These are phyloP conservation scores for Eristalis arbustorum DNA, from an alignment of 2,888 invertebrate genomes.

Conservation along the genomic window DNA sequence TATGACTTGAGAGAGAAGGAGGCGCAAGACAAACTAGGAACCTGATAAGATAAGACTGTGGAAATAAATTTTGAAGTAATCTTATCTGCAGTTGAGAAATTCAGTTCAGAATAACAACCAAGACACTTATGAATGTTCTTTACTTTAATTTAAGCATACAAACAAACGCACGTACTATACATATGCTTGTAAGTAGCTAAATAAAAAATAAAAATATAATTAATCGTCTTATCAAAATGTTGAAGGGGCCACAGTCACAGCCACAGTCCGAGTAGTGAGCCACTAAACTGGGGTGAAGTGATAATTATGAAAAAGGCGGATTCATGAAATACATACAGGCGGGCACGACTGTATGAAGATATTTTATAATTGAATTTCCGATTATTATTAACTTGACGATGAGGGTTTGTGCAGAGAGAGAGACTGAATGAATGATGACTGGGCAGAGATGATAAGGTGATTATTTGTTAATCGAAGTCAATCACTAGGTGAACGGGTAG, in stretches of 20 bases:
- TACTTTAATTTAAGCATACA: constrained; percentile 14
- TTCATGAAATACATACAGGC: background rate
- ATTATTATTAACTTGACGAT: background rate
- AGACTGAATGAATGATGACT: background rate
- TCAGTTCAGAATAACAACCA: constrained; percentile 61
- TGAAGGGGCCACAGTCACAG: background rate
- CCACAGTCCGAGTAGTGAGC: too few relatives aligned
- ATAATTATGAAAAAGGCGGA: background rate
- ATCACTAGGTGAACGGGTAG: background rate
- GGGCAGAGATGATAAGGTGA: background rate
- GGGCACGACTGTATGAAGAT: background rate
- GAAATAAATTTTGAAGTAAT: constrained; percentile 48
- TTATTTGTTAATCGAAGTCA: background rate
- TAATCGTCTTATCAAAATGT: background rate
- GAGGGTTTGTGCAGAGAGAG: background rate
- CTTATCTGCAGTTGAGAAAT: constrained; percentile 50
- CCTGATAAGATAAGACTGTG: constrained; percentile 49
- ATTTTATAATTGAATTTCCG: background rate
- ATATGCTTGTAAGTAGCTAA: background rate
- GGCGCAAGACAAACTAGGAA: constrained; percentile 9
- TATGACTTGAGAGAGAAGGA: background rate
- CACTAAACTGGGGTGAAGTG: background rate
- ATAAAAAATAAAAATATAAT: constrained; percentile 1
- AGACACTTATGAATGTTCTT: constrained; percentile 34
- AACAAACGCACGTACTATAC: background rate